These are phyloP conservation scores for Oligia fasciuncula DNA, from an alignment of 2,888 invertebrate genomes.

Conservation along the genomic window DNA sequence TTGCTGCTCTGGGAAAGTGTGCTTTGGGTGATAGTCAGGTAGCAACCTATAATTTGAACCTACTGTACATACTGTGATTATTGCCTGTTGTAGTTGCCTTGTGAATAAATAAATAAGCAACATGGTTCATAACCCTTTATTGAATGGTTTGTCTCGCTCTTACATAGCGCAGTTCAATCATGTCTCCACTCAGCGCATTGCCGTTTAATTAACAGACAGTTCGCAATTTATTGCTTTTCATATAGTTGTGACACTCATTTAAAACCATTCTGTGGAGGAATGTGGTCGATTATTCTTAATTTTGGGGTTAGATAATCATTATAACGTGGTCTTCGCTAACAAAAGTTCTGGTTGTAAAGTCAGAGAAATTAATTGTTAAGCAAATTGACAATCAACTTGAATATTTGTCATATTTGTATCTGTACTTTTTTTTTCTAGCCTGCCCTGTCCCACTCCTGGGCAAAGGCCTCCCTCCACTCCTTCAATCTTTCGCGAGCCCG, in stretches of 20 bases:
- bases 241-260: slow-evolving; percentile 44
- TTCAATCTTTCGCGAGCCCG: too few relatives aligned
- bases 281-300: slow-evolving; percentile 45
- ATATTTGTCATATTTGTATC: neutral
- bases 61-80: too few relatives aligned
- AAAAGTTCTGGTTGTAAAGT: neutral
- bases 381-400: neutral
- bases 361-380: neutral
- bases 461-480: too few relatives aligned
- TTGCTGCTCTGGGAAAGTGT: neutral
- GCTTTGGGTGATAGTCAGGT: too few relatives aligned
- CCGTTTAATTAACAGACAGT: slow-evolving; percentile 45
- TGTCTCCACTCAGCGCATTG: slow-evolving; percentile 57
- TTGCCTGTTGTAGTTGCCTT: too few relatives aligned
- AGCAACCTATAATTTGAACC: too few relatives aligned
- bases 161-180: slow-evolving; percentile 64
- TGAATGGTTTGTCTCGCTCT: slow-evolving; percentile 1
- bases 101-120: too few relatives aligned
- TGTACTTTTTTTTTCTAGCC: too few relatives aligned
- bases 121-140: neutral
- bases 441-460: too few relatives aligned
- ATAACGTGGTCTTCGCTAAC: neutral
- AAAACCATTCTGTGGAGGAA: slow-evolving; percentile 26
- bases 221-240: slow-evolving; percentile 52
- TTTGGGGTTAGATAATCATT: slow-evolving; percentile 21